Conservation (phyloP, 2,113 vertebrate genomes). For the Coracopsis vasa region DNA sequence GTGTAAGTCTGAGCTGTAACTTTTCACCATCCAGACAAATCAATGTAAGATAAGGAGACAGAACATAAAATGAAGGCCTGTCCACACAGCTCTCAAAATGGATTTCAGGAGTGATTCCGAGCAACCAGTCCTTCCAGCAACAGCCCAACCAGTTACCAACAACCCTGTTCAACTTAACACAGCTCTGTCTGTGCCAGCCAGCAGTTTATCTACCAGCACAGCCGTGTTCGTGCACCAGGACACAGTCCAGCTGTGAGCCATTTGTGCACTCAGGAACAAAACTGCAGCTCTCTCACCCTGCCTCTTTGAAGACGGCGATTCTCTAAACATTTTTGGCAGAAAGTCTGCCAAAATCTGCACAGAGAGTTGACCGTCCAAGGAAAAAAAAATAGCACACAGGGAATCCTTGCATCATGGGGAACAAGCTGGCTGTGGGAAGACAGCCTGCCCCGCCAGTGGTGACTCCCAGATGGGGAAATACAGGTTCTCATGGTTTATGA, state of each 20-base stretch:
- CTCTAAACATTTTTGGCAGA: neutral
- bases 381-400: neutral
- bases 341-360: neutral
- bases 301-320: neutral
- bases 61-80: neutral
- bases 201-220: accelerated
- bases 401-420: neutral
- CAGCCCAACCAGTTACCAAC: neutral
- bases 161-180: neutral
- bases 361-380: neutral
- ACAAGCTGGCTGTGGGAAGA: neutral
- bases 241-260: accelerated
- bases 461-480: neutral
- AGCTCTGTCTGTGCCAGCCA: neutral
- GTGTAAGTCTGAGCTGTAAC: neutral
- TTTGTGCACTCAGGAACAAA: neutral
- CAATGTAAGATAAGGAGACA: neutral
- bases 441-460: neutral
- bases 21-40: neutral
- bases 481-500: neutral
- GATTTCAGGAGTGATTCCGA: neutral
- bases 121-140: neutral
- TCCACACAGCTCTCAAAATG: neutral
- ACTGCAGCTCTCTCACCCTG: neutral
- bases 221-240: neutral